Conservation (phyloP, 2,797 vertebrate genomes). For the Sebastes alutus region DNA sequence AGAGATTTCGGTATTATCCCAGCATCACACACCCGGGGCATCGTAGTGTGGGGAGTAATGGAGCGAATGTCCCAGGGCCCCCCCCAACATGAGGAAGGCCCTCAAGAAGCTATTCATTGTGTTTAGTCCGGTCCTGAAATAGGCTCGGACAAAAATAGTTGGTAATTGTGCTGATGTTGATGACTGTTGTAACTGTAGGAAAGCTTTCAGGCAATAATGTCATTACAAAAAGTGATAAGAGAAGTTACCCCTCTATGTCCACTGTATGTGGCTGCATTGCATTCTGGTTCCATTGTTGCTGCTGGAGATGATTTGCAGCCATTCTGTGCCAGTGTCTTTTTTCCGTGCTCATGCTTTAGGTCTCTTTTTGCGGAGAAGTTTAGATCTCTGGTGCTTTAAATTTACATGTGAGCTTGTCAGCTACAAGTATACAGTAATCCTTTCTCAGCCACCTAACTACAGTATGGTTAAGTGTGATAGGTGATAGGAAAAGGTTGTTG, state of each 20-base stretch:
- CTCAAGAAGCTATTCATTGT: background rate
- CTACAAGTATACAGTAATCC: background rate
- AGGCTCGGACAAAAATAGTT: background rate
- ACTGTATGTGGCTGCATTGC: background rate
- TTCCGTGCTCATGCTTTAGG: background rate
- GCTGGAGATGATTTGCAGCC: background rate
- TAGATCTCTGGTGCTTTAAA: background rate
- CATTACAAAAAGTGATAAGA: background rate
- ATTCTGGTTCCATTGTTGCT: background rate
- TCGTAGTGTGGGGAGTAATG: background rate
- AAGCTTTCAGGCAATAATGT: background rate
- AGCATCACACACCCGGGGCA: background rate
- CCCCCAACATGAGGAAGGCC: background rate
- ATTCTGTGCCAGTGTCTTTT: background rate
- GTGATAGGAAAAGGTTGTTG: background rate
- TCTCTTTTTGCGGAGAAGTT: background rate
- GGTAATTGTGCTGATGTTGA: background rate
- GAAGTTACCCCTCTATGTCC: background rate
- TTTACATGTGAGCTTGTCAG: background rate
- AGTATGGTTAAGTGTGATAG: background rate
- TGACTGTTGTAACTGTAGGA: background rate
- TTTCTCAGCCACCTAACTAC: background rate
- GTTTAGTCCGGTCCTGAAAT: background rate
- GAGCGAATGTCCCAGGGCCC: background rate
- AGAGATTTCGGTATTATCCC: conserved; percentile 27